Percentiles rank a stretch among this genome's conserved stretches.
Conservation (phyloP, 2,888 invertebrate genomes). For the Drosophila eohydei region DNA sequence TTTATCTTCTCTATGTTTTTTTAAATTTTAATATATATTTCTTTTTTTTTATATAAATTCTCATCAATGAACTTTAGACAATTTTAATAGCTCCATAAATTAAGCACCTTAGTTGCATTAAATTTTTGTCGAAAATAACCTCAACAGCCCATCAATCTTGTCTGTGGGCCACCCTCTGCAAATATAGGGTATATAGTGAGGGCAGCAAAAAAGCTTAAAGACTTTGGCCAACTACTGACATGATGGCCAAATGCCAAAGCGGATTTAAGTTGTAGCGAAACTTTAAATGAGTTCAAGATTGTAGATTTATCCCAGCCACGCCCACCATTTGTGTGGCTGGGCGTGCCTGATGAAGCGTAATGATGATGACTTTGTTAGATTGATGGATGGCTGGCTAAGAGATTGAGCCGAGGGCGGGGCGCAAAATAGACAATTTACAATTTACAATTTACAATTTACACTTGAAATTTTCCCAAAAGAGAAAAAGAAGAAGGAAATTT, state of each 20-base stretch:
- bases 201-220: conserved; percentile 65
- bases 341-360: conserved; percentile 65
- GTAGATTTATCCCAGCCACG: conserved; percentile 54
- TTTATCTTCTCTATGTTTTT: too few relatives aligned
- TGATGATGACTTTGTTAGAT: conserved; percentile 67
- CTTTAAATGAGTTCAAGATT: conserved; percentile 78
- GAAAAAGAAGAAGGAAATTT: background rate
- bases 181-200: conserved; percentile 37
- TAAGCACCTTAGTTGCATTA: conserved; percentile 26
- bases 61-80: background rate
- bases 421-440: conserved; percentile 20
- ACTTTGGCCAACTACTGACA: conserved; percentile 67
- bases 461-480: conserved; percentile 20
- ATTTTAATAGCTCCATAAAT: conserved; percentile 14
- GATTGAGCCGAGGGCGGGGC: background rate
- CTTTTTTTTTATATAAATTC: background rate
- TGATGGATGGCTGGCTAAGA: conserved; percentile 57
- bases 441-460: conserved; percentile 56
- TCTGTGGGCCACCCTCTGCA: conserved; percentile 2
- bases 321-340: conserved; percentile 28
- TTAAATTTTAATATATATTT: too few relatives aligned
- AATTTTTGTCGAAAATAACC: conserved; percentile 26
- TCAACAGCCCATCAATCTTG: conserved; percentile 36
- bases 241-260: conserved; percentile 69
- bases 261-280: conserved; percentile 72